Evolutionary conservation across 1,140 invertebrate genomes (phyloP), one percentile per base, ranked within the genome.

Genomic region (Cotesia vestalis): DNA sequence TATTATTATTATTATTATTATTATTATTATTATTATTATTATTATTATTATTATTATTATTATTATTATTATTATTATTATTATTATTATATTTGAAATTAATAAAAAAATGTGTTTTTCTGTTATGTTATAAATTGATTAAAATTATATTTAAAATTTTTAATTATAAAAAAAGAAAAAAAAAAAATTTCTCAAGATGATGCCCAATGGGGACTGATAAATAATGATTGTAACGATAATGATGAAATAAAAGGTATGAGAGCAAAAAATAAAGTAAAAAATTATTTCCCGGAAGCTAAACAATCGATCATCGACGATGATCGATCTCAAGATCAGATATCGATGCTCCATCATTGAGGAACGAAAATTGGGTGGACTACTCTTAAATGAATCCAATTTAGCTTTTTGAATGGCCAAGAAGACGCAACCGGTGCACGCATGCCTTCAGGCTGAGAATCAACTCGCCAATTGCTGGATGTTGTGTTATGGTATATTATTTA

Each of bases 341-440:
- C 63, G 46, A 46, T 27, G 35, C 63, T 66, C 14, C 63, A 66
- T 66, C 38, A 66, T 57, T 20, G 34, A 17, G 35, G 27, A 62
- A 62, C 60, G 35, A 62, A 62, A 27, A 62, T 62, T 62, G 27
- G 34, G n/a, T 40, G 36, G 60, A 52, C 63, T 61, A 46, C 60
- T 46, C 38, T 38, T 40, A 46, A 66, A 66, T 66, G 46, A 51
- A 66, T 51, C 34, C 38, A 66, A 66, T 66, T 66, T 66, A 52
- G 63, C 38, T 66, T 36, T 35, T 17, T 66, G 36, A 66, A 66
- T 66, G 63, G 63, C 63, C 60, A 62, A 62, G 36, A 40, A 27
- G 27, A 62, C 60, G 60, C 60, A 62, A 62, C 60, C 34, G 63
- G 38, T 66, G 63, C 63, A 66, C 63, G 63, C 63, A 66, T 66